These are phyloP conservation scores for Sciurus niger DNA, from an alignment of 2,113 vertebrate genomes.

Conservation along the genomic window DNA sequence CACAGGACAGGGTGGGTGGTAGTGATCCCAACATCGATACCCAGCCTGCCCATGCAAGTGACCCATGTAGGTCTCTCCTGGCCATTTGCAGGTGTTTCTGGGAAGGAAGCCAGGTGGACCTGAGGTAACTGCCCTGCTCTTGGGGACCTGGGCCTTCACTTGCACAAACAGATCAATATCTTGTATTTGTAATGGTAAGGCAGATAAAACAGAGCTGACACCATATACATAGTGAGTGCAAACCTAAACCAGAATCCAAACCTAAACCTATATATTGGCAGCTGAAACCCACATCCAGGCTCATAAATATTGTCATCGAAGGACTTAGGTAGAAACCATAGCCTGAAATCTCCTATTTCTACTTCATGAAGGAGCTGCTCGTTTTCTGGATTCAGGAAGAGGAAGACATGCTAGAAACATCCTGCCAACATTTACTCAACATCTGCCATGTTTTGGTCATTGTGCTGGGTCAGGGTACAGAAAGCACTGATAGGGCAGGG, in stretches of 20 bases:
- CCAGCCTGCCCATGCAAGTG: constrained; percentile 78
- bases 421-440: not conserved
- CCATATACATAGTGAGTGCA: not conserved
- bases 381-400: not conserved
- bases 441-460: not conserved
- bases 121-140: constrained; percentile 90
- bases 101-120: constrained; percentile 89
- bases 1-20: not conserved
- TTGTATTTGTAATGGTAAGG: not conserved
- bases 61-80: constrained; percentile 91
- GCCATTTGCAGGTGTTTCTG: constrained; percentile 92
- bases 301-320: not conserved
- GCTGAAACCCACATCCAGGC: not conserved
- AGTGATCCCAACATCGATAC: not conserved
- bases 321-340: not conserved
- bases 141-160: not conserved
- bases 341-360: not conserved
- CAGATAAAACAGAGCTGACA: not conserved
- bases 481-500: not conserved
- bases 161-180: not conserved
- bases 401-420: not conserved
- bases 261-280: not conserved
- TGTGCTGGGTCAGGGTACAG: not conserved
- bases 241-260: not conserved
- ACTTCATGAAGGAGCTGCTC: not conserved